phyloP scores from a whole-genome alignment of 2,113 vertebrate species.

The Dermatemys mawii region DNA sequence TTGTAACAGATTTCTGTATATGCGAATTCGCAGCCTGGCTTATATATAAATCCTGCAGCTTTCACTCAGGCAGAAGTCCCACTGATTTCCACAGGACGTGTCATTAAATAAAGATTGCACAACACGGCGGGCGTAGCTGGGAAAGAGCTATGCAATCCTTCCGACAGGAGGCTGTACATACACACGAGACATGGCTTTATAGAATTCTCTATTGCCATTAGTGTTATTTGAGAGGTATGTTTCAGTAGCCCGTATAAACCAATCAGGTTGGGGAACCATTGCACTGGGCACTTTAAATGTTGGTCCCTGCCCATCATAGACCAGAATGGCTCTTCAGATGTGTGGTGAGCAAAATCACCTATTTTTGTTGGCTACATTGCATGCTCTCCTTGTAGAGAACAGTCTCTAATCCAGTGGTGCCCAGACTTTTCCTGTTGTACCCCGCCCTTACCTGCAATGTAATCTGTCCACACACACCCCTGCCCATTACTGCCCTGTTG shows the following conservation, averaged over 20 bases:
- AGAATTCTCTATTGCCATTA: not conserved
- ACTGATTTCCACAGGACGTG: not conserved
- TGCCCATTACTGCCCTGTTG: not conserved
- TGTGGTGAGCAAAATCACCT: not conserved
- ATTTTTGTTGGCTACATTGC: not conserved
- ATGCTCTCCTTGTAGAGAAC: no score
- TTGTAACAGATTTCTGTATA: not conserved
- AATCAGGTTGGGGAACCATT: not conserved
- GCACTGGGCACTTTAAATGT: not conserved
- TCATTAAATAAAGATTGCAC: not conserved
- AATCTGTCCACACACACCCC: not conserved
- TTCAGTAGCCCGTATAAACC: not conserved
- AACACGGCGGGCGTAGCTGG: not conserved
- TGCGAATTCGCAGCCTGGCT: not conserved
- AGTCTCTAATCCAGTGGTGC: no score
- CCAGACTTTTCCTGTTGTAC: no score
- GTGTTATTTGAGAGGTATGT: not conserved
- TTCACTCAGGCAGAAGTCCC: not conserved
- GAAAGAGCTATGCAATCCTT: not conserved
- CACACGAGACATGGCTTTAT: not conserved
- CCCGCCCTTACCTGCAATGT: no score
- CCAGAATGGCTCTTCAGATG: rapidly evolving
- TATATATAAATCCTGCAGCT: not conserved
- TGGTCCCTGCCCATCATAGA: not conserved
- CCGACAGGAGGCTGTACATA: not conserved